A percentile compares a stretch with the other conserved stretches of the same genome.
phyloP scores from a whole-genome alignment of 2,888 invertebrate genomes.

The Eristalis pertinax region DNA sequence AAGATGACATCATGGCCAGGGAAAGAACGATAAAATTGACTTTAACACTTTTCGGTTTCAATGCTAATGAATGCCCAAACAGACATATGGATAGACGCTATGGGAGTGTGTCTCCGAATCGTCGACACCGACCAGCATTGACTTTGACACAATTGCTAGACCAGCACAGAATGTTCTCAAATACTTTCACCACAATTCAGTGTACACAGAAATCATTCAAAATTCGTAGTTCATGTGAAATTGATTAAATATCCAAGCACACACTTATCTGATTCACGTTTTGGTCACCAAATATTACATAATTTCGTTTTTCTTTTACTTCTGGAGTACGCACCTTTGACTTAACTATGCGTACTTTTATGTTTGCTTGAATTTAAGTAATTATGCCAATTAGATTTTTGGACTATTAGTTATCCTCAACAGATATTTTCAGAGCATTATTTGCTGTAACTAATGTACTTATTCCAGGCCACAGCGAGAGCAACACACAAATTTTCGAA shows the following conservation, averaged over 20 bases:
- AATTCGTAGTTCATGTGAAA: not conserved
- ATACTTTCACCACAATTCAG: not conserved
- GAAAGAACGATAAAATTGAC: not conserved
- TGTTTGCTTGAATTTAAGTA: conserved; percentile 27
- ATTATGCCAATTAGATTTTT: conserved; percentile 29
- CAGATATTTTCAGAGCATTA: conserved; percentile 39
- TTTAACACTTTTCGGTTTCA: not conserved
- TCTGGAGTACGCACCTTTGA: conserved; percentile 41
- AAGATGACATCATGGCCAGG: not conserved
- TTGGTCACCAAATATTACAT: conserved; percentile 42
- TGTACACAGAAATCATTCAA: not conserved
- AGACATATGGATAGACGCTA: not conserved
- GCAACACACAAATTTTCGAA: conserved; percentile 53
- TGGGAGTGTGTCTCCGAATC: not conserved
- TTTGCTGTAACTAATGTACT: conserved; percentile 6
- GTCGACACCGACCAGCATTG: not conserved
- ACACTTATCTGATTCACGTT: not conserved
- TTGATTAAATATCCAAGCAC: not conserved
- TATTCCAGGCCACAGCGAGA: not conserved
- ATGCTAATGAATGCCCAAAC: not conserved
- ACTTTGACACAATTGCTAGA: not conserved
- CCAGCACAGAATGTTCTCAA: not conserved
- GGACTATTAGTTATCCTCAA: conserved; percentile 15
- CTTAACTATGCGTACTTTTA: conserved; percentile 10
- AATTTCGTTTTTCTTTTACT: conserved; percentile 6